A percentile compares a stretch with the other conserved stretches of the same genome.
phyloP scores from a whole-genome alignment of 1,140 invertebrate species.

The Drosophila miranda region DNA sequence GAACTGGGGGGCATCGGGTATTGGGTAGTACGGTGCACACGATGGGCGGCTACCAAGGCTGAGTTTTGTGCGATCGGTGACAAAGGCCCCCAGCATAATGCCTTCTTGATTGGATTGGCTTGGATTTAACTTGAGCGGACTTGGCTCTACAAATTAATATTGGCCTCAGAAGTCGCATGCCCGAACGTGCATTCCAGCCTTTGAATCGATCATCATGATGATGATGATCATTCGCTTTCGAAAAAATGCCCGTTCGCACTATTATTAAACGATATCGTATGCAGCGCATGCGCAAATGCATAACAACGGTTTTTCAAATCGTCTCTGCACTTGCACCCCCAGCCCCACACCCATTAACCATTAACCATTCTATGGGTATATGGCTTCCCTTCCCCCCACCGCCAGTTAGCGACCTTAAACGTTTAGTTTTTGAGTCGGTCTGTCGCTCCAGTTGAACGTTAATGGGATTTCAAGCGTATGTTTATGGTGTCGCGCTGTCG shows the following conservation, averaged over 20 bases:
- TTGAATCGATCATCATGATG: constrained; percentile 9
- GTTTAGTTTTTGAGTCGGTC: constrained; percentile 17
- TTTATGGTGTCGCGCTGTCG: constrained; percentile 34
- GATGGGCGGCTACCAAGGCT: constrained; percentile 47
- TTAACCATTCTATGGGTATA: neutral
- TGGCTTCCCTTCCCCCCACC: constrained; percentile 1
- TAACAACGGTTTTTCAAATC: constrained; percentile 77
- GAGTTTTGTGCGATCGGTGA: neutral
- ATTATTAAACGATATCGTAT: constrained; percentile 58
- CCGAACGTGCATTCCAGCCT: constrained; percentile 45
- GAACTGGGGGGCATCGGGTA: neutral
- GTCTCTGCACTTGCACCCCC: constrained; percentile 61
- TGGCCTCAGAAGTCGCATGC: constrained; percentile 71
- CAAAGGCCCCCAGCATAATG: constrained; percentile 65
- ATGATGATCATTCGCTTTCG: constrained; percentile 70
- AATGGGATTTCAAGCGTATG: constrained; percentile 65
- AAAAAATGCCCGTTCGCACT: constrained; percentile 37
- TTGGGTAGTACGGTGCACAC: constrained; percentile 7
- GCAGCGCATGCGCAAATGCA: constrained; percentile 77
- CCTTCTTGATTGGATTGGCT: constrained; percentile 75
- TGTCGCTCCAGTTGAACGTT: constrained; percentile 57
- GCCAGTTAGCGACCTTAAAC: constrained; percentile 51
- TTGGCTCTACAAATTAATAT: constrained; percentile 68
- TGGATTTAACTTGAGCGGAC: constrained; percentile 44
- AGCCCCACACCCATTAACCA: constrained; percentile 12